Conservation (phyloP, 2,797 vertebrate genomes). For the Uromys caudimaculatus region DNA sequence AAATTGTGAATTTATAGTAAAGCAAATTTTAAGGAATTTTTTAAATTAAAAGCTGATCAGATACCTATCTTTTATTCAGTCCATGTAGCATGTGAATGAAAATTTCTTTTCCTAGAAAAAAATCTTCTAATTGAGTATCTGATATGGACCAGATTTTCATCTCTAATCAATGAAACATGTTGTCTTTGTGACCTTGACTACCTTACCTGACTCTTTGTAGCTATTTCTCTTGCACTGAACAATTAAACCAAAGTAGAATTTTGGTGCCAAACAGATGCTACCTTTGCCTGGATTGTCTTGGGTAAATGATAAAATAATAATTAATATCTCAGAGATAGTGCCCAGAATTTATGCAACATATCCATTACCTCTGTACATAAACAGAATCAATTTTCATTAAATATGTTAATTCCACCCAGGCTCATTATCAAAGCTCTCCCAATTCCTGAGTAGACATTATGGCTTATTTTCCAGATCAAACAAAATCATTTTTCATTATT, state of each 20-base stretch:
- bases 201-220: slow-evolving; percentile 75
- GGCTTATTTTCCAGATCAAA: slow-evolving; percentile 74
- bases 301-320: slow-evolving; percentile 86
- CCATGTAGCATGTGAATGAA: background rate
- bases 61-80: background rate
- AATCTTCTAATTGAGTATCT: background rate
- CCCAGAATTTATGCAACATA: slow-evolving; percentile 83
- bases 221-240: slow-evolving; percentile 80
- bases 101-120: slow-evolving; percentile 46
- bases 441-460: slow-evolving; percentile 65
- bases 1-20: background rate
- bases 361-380: slow-evolving; percentile 84
- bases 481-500: slow-evolving; percentile 78
- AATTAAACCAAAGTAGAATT: slow-evolving; percentile 85
- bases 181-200: slow-evolving; percentile 83
- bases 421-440: slow-evolving; percentile 69
- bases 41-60: background rate
- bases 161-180: slow-evolving; percentile 78
- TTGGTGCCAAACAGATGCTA: slow-evolving; percentile 87
- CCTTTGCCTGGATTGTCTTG: slow-evolving; percentile 75
- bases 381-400: slow-evolving; percentile 89
- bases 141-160: background rate
- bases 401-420: slow-evolving; percentile 78
- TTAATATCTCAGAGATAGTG: slow-evolving; percentile 84
- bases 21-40: background rate